These are phyloP conservation scores for Melieria omissa DNA, from an alignment of 2,888 invertebrate genomes.

Conservation along the genomic window DNA sequence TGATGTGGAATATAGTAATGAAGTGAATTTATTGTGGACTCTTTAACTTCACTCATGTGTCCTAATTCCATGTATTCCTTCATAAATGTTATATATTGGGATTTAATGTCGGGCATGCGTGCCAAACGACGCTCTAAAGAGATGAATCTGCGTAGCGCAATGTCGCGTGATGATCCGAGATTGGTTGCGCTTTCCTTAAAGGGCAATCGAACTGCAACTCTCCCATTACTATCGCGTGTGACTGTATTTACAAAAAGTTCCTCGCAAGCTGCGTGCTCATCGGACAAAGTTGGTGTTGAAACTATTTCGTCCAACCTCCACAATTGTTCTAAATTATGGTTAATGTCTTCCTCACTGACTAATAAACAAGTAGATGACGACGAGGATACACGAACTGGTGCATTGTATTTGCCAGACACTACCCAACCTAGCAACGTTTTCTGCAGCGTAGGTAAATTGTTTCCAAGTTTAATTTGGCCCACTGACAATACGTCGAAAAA, in stretches of 20 bases:
- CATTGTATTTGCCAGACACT: conserved; percentile 29
- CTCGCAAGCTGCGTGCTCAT: conserved; percentile 34
- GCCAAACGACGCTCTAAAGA: conserved; percentile 36
- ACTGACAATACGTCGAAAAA: conserved; percentile 41
- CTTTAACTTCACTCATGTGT: conserved; percentile 54
- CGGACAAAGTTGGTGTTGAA: conserved; percentile 3
- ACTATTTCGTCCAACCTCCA: conserved; percentile 32
- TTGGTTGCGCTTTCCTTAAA: conserved; percentile 35
- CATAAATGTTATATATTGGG: conserved; percentile 40
- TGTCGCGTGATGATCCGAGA: conserved; percentile 39
- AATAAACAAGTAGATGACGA: not conserved
- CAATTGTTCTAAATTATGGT: too few relatives aligned
- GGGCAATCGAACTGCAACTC: conserved; percentile 35
- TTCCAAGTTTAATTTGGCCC: conserved; percentile 38
- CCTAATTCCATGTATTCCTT: conserved; percentile 58
- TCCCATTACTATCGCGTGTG: not conserved
- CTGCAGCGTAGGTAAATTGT: conserved; percentile 35
- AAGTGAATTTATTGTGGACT: conserved; percentile 28
- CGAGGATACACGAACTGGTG: not conserved
- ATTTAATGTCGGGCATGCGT: conserved; percentile 25
- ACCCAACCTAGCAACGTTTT: conserved; percentile 41
- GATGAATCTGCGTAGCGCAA: conserved; percentile 33
- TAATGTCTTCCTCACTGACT: not conserved
- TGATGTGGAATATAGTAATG: conserved; percentile 36
- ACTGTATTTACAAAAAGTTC: conserved; percentile 23